Evolutionary conservation across 2,888 invertebrate species (phyloP).

Genomic region (Idaea biselata): DNA sequence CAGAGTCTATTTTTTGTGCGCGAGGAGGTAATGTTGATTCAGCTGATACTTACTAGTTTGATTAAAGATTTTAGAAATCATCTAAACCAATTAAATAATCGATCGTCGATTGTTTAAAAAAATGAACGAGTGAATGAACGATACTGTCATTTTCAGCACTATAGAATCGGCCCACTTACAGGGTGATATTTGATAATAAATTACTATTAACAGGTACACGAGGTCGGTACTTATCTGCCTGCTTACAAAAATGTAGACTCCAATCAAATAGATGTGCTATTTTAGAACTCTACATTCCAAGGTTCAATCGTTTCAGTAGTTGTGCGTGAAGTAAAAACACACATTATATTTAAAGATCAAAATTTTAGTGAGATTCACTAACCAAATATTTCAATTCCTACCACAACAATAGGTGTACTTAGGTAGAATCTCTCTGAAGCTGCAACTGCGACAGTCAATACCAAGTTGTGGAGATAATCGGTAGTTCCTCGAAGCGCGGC

Average conservation of each 20-base stretch:
- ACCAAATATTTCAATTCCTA: background rate
- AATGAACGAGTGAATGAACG: background rate
- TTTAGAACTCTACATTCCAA: too few species aligned
- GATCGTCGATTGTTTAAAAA: too few species aligned
- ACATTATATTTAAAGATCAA: too few species aligned
- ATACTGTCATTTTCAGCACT: background rate
- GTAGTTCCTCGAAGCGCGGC: slow-evolving; percentile 55
- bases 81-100: slow-evolving; percentile 2
- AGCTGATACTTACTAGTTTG: background rate
- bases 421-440: slow-evolving; percentile 33
- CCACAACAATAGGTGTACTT: slow-evolving; percentile 25
- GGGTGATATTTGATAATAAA: too few species aligned
- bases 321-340: too few species aligned
- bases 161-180: too few species aligned
- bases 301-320: too few species aligned
- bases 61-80: background rate
- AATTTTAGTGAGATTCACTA: too few species aligned
- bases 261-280: too few species aligned
- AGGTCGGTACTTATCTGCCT: too few species aligned
- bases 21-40: slow-evolving; percentile 29
- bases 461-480: slow-evolving; percentile 52
- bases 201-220: too few species aligned
- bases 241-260: too few species aligned
- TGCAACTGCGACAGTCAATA: slow-evolving; percentile 49
- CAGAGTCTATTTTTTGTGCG: slow-evolving; percentile 55